A percentile compares a stretch with the other conserved stretches of the same genome.
Conservation (phyloP, 2,113 vertebrate genomes). For the Oreochromis spilurus region DNA sequence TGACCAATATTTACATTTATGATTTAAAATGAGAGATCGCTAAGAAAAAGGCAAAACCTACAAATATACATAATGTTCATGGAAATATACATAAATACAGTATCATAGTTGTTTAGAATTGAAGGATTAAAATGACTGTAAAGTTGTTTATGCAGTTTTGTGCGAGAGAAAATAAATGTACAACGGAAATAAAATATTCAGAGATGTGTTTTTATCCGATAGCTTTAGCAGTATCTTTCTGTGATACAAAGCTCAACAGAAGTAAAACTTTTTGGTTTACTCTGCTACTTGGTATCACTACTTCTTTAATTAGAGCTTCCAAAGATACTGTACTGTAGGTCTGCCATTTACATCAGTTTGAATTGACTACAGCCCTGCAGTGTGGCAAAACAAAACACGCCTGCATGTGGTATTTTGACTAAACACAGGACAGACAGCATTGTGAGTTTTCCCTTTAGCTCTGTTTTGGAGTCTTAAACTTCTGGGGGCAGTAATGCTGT, state of each 20-base stretch:
- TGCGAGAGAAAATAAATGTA: not conserved
- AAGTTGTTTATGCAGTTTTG: not conserved
- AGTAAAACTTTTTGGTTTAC: not conserved
- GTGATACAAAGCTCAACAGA: not conserved
- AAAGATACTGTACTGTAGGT: not conserved
- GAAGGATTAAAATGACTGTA: not conserved
- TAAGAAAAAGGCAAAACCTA: not conserved
- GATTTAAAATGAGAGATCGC: not conserved
- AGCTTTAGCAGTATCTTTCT: not conserved
- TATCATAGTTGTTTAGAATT: not conserved
- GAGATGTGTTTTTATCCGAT: not conserved
- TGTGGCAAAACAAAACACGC: not conserved
- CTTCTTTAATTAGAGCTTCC: not conserved
- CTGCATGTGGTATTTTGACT: not conserved
- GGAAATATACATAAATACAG: not conserved
- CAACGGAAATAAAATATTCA: not conserved
- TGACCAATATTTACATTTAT: not conserved
- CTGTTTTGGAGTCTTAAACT: not conserved
- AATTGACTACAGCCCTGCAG: not conserved
- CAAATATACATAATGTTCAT: not conserved
- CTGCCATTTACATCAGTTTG: not conserved
- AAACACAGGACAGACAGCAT: not conserved
- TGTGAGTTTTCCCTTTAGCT: not conserved
- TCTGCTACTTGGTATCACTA: not conserved
- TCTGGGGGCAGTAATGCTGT: not conserved